Conservation (phyloP, 2,888 invertebrate species). For the Drosophila parthenogenetica region DNA sequence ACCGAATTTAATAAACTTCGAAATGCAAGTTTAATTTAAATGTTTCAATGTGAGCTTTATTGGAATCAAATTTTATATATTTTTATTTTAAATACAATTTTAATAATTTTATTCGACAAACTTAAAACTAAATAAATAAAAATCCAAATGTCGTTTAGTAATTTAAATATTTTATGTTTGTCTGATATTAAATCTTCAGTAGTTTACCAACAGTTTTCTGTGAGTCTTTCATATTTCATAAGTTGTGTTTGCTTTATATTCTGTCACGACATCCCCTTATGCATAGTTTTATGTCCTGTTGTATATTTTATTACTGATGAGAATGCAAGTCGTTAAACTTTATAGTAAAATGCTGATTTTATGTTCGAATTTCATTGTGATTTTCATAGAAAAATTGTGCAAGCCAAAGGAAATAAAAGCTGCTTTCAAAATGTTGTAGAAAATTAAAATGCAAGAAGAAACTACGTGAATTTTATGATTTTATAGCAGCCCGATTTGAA, state of each 20-base stretch:
- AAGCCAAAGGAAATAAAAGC: constrained; percentile 9
- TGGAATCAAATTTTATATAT: too few relatives aligned
- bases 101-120: too few relatives aligned
- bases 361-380: constrained; percentile 22
- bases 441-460: constrained; percentile 13
- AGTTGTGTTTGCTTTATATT: constrained; percentile 7
- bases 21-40: too few relatives aligned
- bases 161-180: background rate
- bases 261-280: background rate
- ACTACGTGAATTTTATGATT: constrained; percentile 49
- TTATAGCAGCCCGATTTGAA: constrained; percentile 39
- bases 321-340: constrained; percentile 60
- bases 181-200: constrained; percentile 13
- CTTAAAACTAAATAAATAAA: too few relatives aligned
- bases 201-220: background rate
- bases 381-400: constrained; percentile 14
- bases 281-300: constrained; percentile 19
- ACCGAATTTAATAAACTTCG: too few relatives aligned
- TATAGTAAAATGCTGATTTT: constrained; percentile 41
- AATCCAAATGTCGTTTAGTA: background rate
- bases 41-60: too few relatives aligned
- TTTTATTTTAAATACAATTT: too few relatives aligned
- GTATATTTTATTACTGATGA: constrained; percentile 61
- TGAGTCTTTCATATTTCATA: constrained; percentile 4
- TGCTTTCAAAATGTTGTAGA: constrained; percentile 21